A percentile compares a stretch with the other conserved stretches of the same genome.
Conservation (phyloP, 2,888 invertebrate genomes). For the Timema podura region DNA sequence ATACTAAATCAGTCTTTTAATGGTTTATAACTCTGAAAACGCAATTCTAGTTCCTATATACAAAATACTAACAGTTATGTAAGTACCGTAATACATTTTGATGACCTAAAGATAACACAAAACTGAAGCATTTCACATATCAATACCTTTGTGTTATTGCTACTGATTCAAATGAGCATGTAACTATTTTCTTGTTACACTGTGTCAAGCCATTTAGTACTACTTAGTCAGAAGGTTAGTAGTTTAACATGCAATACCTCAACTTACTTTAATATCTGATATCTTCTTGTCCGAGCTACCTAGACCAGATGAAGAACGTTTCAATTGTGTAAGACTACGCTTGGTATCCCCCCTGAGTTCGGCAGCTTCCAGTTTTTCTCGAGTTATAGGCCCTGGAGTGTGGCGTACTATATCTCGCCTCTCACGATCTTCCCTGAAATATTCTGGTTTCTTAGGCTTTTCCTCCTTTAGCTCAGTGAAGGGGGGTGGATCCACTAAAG, state of each 20-base stretch:
- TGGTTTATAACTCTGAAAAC: too few relatives aligned
- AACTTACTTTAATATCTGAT: slow-evolving; percentile 17
- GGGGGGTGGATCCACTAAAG: slow-evolving; percentile 43
- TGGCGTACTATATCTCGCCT: slow-evolving; percentile 38
- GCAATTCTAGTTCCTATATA: too few relatives aligned
- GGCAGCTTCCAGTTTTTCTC: slow-evolving; percentile 57
- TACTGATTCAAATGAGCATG: too few relatives aligned
- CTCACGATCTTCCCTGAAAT: slow-evolving; percentile 22
- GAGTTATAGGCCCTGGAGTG: slow-evolving; percentile 58
- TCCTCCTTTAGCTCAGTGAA: slow-evolving; percentile 35
- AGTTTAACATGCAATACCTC: neutral
- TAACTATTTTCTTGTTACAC: too few relatives aligned
- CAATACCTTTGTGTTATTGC: too few relatives aligned
- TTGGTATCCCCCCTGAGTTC: slow-evolving; percentile 46
- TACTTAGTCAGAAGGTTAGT: too few relatives aligned
- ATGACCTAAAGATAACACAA: too few relatives aligned
- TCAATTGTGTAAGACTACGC: slow-evolving; percentile 50
- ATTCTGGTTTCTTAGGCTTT: slow-evolving; percentile 39
- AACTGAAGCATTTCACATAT: too few relatives aligned
- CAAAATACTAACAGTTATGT: too few relatives aligned
- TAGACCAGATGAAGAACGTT: slow-evolving; percentile 40
- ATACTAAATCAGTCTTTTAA: too few relatives aligned
- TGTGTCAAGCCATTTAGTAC: too few relatives aligned
- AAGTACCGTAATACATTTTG: too few relatives aligned
- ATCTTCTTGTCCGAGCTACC: slow-evolving; percentile 23